phyloP scores from a whole-genome alignment of 2,888 invertebrate genomes.

The Nymphalis urticae region DNA sequence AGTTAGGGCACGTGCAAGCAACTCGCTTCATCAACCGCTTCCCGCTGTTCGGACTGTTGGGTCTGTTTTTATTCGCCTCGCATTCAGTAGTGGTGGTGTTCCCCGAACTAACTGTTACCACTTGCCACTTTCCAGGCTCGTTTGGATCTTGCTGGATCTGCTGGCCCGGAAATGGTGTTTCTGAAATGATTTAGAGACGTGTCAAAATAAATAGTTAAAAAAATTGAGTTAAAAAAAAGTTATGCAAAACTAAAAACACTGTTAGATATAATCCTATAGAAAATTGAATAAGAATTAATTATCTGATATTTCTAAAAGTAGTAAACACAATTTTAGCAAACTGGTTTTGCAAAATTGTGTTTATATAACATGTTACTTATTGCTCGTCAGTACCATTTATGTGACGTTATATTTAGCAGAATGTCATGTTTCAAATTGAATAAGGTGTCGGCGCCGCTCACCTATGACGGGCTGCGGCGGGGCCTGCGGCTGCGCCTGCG shows the following conservation, averaged over 20 bases:
- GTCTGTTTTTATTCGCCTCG: conserved; percentile 61
- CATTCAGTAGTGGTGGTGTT: conserved; percentile 57
- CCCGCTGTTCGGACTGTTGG: conserved; percentile 55
- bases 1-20: conserved; percentile 99
- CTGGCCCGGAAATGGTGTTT: conserved; percentile 70
- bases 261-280: no score
- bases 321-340: no score
- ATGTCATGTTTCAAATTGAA: neutral
- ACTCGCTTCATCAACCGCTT: conserved; percentile 88
- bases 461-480: conserved; percentile 67
- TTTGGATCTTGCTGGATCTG: conserved; percentile 91
- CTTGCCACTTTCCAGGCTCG: conserved; percentile 93
- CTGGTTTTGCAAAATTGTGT: no score
- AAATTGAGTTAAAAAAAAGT: no score
- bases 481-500: conserved; percentile 61
- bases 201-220: neutral
- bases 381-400: no score
- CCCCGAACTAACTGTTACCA: conserved; percentile 73
- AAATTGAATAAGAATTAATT: no score
- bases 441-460: conserved; percentile 36
- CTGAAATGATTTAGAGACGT: conserved; percentile 31
- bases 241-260: no score
- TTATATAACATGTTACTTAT: no score
- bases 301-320: no score
- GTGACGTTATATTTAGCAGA: no score